phyloP scores from a whole-genome alignment of 2,113 vertebrate species.

The Melanerpes aurifrons region DNA sequence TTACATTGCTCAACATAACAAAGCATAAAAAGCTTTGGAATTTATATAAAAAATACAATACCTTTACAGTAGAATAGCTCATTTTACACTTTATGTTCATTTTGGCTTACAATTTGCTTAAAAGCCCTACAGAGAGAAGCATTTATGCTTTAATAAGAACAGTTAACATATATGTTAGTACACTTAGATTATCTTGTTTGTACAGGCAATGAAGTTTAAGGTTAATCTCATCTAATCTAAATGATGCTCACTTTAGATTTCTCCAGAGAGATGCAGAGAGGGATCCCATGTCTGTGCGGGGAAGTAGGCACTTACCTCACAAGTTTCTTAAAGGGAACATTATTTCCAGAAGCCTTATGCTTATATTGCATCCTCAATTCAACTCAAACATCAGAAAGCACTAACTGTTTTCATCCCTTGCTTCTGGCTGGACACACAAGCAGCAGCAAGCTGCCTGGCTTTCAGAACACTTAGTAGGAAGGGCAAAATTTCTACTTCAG shows the following conservation, averaged over 20 bases:
- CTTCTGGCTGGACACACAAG: not conserved
- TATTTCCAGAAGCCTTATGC: slow-evolving; percentile 9
- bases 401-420: not conserved
- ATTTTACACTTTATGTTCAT: not conserved
- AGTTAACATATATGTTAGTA: not conserved
- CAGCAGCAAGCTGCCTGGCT: not conserved
- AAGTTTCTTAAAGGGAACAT: slow-evolving; percentile 13
- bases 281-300: not conserved
- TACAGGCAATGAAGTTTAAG: not conserved
- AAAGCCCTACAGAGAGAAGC: slow-evolving; percentile 7
- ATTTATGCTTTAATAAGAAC: not conserved
- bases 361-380: slow-evolving; percentile 11
- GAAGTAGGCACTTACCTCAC: not conserved
- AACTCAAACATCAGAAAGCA: slow-evolving; percentile 22
- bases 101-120: slow-evolving; percentile 20
- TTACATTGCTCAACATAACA: not conserved
- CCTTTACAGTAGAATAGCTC: not conserved
- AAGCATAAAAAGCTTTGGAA: not conserved
- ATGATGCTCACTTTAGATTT: not conserved
- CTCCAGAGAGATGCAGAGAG: not conserved
- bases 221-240: slow-evolving; percentile 42
- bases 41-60: not conserved
- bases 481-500: not conserved
- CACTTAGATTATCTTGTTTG: not conserved
- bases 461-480: not conserved